A percentile compares a stretch with the other conserved stretches of the same genome.
phyloP scores from a whole-genome alignment of 2,888 invertebrate genomes.

The Neria commutata region DNA sequence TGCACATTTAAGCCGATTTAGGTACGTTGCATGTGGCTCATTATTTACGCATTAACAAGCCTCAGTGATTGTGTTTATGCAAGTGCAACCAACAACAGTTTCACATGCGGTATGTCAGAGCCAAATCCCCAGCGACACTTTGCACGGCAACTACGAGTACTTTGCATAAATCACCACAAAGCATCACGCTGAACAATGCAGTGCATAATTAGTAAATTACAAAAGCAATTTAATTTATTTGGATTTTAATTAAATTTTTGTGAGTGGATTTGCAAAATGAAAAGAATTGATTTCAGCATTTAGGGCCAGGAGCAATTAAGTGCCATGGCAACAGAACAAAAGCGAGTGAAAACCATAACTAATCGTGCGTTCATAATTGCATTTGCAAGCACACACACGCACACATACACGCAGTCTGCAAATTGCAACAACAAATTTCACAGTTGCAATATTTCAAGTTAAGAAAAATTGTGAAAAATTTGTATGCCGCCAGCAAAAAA shows the following conservation, averaged over 20 bases:
- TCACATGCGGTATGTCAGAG: slow-evolving; percentile 8
- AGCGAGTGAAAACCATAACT: too few species aligned
- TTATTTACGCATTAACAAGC: slow-evolving; percentile 20
- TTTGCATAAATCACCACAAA: too few species aligned
- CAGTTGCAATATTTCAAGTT: too few species aligned
- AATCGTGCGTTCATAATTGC: too few species aligned
- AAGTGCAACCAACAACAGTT: not conserved
- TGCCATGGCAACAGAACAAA: too few species aligned
- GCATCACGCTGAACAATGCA: slow-evolving; percentile 11
- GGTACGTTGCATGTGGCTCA: slow-evolving; percentile 10
- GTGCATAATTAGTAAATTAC: slow-evolving; percentile 34
- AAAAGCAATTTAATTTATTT: slow-evolving; percentile 33
- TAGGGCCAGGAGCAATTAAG: not conserved
- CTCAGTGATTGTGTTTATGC: slow-evolving; percentile 1
- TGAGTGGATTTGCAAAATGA: slow-evolving; percentile 6
- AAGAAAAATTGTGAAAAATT: too few species aligned
- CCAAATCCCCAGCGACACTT: too few species aligned
- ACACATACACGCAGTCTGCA: too few species aligned
- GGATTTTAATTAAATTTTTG: slow-evolving; percentile 33
- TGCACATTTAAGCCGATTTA: slow-evolving; percentile 7
- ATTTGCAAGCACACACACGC: too few species aligned
- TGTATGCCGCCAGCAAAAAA: too few species aligned
- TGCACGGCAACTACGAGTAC: too few species aligned
- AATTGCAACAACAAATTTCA: too few species aligned
- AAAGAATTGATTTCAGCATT: slow-evolving; percentile 2